A percentile compares a stretch with the other conserved stretches of the same genome.
phyloP scores from a whole-genome alignment of 2,888 invertebrate species.

The Drosophila meridionalis region DNA sequence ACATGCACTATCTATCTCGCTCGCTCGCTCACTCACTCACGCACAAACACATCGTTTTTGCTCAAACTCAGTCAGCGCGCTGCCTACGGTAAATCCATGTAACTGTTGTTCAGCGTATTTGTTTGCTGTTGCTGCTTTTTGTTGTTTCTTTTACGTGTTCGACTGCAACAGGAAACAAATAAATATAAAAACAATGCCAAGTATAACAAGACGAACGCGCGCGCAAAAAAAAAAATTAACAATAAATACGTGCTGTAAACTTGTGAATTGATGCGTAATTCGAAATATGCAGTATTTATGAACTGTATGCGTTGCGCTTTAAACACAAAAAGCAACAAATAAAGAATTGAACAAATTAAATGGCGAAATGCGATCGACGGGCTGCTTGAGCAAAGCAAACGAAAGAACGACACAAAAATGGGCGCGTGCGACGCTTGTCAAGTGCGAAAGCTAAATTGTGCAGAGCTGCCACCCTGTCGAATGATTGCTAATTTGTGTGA shows the following conservation, averaged over 20 bases:
- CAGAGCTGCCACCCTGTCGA: constrained; percentile 29
- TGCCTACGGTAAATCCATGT: constrained; percentile 7
- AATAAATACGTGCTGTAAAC: neutral
- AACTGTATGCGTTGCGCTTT: constrained; percentile 10
- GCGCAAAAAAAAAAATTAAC: neutral
- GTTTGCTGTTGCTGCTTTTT: neutral
- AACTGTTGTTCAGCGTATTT: constrained; percentile 9
- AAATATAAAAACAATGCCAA: neutral
- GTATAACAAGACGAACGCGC: neutral
- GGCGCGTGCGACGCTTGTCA: neutral
- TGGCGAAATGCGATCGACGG: neutral
- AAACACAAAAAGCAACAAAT: neutral
- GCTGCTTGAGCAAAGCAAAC: neutral
- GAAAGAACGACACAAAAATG: no score
- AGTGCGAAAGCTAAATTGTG: neutral
- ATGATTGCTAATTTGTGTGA: constrained; percentile 12
- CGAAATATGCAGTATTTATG: constrained; percentile 25
- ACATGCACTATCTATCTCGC: neutral
- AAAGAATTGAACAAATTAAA: neutral
- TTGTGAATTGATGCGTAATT: neutral
- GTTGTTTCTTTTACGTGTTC: neutral
- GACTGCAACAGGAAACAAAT: neutral
- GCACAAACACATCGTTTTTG: neutral
- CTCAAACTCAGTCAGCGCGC: neutral
- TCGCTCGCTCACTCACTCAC: neutral